phyloP scores from a whole-genome alignment of 2,888 invertebrate species.

The Coelopa pilipes region DNA sequence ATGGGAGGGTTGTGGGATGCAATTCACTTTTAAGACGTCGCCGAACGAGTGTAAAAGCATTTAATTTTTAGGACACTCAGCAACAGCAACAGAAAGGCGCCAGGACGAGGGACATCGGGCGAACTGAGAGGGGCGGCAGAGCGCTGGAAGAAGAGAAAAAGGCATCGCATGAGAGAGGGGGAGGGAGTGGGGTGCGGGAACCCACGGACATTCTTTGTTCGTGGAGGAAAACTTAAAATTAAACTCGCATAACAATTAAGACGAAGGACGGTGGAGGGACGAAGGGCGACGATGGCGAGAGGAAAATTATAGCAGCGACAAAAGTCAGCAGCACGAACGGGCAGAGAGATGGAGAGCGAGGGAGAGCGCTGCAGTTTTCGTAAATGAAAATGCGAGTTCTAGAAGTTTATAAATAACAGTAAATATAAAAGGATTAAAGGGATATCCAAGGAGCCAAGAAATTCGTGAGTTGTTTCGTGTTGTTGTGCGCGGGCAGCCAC shows the following conservation, averaged over 20 bases:
- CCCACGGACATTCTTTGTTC: no score
- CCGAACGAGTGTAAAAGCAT: constrained; percentile 5
- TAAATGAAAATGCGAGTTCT: constrained; percentile 2
- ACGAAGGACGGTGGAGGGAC: neutral
- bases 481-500: no score
- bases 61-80: constrained; percentile 3
- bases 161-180: neutral
- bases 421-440: neutral
- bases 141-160: neutral
- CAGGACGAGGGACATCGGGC: neutral
- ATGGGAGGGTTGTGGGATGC: neutral
- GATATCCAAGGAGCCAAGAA: neutral
- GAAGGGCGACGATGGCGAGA: neutral
- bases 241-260: constrained; percentile 8
- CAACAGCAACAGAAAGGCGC: neutral
- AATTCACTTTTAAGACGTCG: constrained; percentile 5
- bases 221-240: neutral
- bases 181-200: no score
- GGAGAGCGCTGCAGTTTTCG: neutral
- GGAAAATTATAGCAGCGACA: neutral
- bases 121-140: no score
- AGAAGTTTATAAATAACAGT: neutral
- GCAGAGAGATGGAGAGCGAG: no score
- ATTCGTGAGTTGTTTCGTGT: no score
- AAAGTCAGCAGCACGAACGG: neutral